phyloP scores from a whole-genome alignment of 2,797 vertebrate species.

The Paratrypauchen microcephalus region DNA sequence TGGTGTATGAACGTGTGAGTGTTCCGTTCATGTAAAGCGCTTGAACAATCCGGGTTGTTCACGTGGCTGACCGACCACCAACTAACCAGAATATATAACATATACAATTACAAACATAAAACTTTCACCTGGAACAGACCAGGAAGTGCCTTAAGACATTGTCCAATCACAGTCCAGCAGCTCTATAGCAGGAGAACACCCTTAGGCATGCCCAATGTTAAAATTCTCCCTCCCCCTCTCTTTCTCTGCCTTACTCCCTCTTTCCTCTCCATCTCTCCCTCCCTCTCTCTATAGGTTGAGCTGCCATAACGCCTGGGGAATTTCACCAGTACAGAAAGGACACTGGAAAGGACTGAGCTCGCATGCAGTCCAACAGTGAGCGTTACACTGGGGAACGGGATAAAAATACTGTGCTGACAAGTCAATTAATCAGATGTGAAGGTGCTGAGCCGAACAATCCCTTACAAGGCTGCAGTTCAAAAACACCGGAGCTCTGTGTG shows the following conservation, averaged over 20 bases:
- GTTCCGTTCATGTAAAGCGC: no score
- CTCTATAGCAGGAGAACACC: slow-evolving; percentile 53
- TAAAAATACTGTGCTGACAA: slow-evolving; percentile 88
- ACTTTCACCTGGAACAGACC: slow-evolving; percentile 44
- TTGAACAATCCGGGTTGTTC: background rate
- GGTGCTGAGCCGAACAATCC: slow-evolving; percentile 81
- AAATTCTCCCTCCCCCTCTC: background rate
- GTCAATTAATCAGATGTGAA: slow-evolving; percentile 88
- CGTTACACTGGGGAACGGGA: slow-evolving; percentile 74
- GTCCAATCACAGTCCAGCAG: slow-evolving; percentile 56
- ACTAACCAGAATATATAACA: background rate
- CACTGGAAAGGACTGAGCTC: slow-evolving; percentile 77
- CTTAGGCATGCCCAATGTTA: slow-evolving; percentile 46
- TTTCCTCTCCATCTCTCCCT: background rate
- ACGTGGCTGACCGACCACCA: background rate
- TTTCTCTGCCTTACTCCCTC: background rate
- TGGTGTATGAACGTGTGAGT: no score
- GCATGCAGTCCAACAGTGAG: slow-evolving; percentile 31
- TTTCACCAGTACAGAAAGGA: slow-evolving; percentile 73
- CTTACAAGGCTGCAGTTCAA: slow-evolving; percentile 77
- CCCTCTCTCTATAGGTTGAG: slow-evolving; percentile 43
- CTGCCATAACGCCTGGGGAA: slow-evolving; percentile 56
- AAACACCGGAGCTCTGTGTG: slow-evolving; percentile 44
- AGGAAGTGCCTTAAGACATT: slow-evolving; percentile 36
- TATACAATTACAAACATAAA: slow-evolving; percentile 9